Evolutionary conservation across 1,140 invertebrate species (phyloP), one percentile per base, ranked within the genome.

Genomic region (Sitophilus oryzae): DNA sequence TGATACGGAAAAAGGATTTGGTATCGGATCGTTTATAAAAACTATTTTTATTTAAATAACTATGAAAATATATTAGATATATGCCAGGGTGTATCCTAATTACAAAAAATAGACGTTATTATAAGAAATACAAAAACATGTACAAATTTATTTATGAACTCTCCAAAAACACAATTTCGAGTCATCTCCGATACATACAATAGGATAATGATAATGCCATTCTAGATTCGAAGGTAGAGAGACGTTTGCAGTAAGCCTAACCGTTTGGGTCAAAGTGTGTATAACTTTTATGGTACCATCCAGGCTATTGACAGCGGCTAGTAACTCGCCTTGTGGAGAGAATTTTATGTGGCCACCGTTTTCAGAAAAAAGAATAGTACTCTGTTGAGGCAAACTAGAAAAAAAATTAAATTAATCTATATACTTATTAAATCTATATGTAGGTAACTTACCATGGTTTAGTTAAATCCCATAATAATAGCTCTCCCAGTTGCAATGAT

Each of bases 81-180:
- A n/a, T n/a, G n/a, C n/a, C n/a, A n/a, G n/a, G n/a, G n/a, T n/a
- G n/a, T n/a, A n/a, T n/a, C n/a, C n/a, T n/a, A n/a, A n/a, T n/a
- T n/a, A n/a, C n/a, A n/a, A n/a, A n/a, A n/a, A n/a, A n/a, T n/a
- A n/a, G n/a, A n/a, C n/a, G n/a, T n/a, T n/a, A n/a, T n/a, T n/a
- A n/a, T n/a, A n/a, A n/a, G n/a, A n/a, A n/a, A n/a, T n/a, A n/a
- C n/a, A n/a, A n/a, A 38, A 38, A 38, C 14, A 14, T n/a, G 8
- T 3, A 10, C 14, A 38, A 38, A 43, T n/a, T 22, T 23, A 14
- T 34, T 75, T 72, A 81, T 62, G 74, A 36, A 84, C 67, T 68
- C 78, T 81, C 82, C 82, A 85, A 63, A 84, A 81, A 59, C 71
- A 74, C 14, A 85, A 56, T 64, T 79, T 81, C 52, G 73, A 72